Evolutionary conservation across 2,113 vertebrate species (phyloP).

Genomic region (Carassius carassius): DNA sequence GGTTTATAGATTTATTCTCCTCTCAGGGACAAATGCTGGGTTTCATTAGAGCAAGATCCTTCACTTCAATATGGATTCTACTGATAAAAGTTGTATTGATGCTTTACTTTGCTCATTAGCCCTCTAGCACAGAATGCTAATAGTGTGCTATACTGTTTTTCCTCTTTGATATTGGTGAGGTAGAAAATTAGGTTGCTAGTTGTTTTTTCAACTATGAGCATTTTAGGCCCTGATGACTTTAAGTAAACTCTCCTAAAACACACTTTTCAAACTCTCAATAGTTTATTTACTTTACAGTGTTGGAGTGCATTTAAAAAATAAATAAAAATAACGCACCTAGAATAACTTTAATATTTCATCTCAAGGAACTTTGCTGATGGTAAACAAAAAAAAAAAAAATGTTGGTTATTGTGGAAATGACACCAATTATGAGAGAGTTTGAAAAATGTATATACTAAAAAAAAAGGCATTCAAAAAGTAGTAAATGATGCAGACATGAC

Average conservation of each 20-base stretch:
- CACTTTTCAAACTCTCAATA: background rate
- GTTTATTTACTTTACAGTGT: background rate
- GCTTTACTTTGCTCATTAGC: conserved; percentile 39
- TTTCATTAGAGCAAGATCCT: conserved; percentile 41
- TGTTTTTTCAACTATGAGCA: background rate
- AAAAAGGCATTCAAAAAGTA: no score
- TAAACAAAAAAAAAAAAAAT: no score
- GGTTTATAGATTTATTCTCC: conserved; percentile 32
- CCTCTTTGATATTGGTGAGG: background rate
- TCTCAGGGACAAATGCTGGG: conserved; percentile 36
- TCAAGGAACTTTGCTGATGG: no score
- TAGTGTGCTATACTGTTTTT: background rate
- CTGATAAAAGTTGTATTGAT: conserved; percentile 57
- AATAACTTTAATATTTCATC: no score
- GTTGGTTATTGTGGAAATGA: no score
- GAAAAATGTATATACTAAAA: no score
- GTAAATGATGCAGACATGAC: no score
- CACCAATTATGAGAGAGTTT: no score
- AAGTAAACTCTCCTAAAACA: background rate
- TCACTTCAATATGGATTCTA: conserved; percentile 43
- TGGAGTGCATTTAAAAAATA: no score
- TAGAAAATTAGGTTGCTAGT: background rate
- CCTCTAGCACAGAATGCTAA: background rate
- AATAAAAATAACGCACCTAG: no score
- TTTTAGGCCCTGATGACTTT: background rate